A percentile compares a stretch with the other conserved stretches of the same genome.
phyloP scores from a whole-genome alignment of 1,140 invertebrate genomes.

The Periplaneta americana region DNA sequence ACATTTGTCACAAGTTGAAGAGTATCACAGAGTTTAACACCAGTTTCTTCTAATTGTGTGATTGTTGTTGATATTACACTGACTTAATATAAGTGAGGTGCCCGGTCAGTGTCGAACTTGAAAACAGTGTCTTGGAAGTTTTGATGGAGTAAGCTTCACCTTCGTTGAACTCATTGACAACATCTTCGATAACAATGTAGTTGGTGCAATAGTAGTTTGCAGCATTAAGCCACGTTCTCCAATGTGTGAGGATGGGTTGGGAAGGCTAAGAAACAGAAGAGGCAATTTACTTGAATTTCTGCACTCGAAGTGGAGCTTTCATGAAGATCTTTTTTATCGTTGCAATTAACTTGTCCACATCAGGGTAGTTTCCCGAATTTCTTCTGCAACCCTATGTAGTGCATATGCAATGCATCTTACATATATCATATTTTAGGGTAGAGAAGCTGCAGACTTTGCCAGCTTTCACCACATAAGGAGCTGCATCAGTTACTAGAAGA shows the following conservation, averaged over 20 bases:
- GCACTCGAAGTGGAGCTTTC: neutral
- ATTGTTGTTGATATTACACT: neutral
- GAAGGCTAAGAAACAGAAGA: neutral
- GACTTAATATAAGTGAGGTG: neutral
- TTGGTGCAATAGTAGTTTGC: conserved; percentile 27
- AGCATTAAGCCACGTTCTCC: conserved; percentile 37
- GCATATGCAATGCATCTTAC: conserved; percentile 31
- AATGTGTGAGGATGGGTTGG: conserved; percentile 14
- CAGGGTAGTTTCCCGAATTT: too few species aligned
- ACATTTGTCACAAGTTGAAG: neutral
- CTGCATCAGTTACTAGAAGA: too few species aligned
- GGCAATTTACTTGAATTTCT: neutral
- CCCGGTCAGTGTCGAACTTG: neutral
- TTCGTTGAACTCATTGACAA: neutral
- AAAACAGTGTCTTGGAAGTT: neutral
- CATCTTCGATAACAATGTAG: neutral
- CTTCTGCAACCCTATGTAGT: too few species aligned
- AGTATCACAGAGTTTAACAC: neutral
- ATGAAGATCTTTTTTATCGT: neutral
- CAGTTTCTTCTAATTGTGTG: too few species aligned
- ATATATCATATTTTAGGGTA: conserved; percentile 27
- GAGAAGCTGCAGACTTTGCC: conserved; percentile 16
- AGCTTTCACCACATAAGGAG: neutral
- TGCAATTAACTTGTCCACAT: neutral
- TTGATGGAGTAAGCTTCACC: neutral